Conservation (phyloP, 2,888 invertebrate species). For the Caenorhabditis macrosperma region DNA sequence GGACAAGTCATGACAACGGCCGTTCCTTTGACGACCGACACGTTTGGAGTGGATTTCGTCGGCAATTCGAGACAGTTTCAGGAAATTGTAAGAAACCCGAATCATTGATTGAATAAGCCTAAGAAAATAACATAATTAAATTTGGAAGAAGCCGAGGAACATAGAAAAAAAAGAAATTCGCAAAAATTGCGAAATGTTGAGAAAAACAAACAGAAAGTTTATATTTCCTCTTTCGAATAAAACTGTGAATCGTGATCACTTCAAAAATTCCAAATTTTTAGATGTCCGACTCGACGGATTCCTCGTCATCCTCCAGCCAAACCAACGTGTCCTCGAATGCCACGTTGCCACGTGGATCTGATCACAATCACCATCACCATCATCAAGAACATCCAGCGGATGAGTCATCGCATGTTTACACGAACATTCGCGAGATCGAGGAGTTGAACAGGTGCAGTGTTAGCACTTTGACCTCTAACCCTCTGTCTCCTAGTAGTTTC, state of each 20-base stretch:
- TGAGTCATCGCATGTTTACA: conserved; percentile 70
- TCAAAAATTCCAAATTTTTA: conserved; percentile 3
- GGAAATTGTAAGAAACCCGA: conserved; percentile 41
- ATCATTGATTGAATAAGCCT: background rate
- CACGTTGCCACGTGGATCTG: background rate
- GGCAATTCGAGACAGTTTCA: conserved; percentile 25
- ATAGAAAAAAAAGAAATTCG: background rate
- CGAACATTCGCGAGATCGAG: conserved; percentile 76
- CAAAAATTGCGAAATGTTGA: background rate
- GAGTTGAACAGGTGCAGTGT: conserved; percentile 62
- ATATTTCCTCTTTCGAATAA: background rate
- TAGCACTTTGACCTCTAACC: conserved; percentile 1
- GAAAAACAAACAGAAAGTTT: background rate
- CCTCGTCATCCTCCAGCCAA: conserved; percentile 42
- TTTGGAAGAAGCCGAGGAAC: background rate
- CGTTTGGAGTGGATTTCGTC: conserved; percentile 17
- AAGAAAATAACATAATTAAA: background rate
- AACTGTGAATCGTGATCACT: too few species aligned
- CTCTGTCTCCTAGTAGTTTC: background rate
- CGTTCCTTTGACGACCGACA: background rate
- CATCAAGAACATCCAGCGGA: background rate
- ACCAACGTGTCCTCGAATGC: conserved; percentile 11
- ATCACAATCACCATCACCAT: too few species aligned
- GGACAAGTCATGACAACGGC: conserved; percentile 14
- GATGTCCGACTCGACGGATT: conserved; percentile 58